phyloP scores from a whole-genome alignment of 2,113 vertebrate species.

The Lathamus discolor region DNA sequence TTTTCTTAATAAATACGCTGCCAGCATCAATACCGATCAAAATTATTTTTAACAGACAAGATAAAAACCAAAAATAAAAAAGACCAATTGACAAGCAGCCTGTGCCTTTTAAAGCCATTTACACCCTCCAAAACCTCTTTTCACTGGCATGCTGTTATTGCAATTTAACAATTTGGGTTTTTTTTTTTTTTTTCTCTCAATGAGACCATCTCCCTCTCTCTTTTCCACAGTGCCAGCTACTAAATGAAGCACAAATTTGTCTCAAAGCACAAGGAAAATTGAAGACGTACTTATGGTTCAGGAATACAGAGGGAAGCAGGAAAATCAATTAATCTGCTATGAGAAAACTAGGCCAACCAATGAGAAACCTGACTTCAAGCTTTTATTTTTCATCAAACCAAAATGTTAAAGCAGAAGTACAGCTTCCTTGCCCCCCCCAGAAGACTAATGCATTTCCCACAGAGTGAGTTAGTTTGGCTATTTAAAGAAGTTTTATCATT shows the following conservation, averaged over 20 bases:
- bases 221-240: neutral
- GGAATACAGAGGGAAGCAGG: neutral
- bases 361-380: neutral
- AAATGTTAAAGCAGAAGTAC: neutral
- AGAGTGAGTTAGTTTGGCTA: neutral
- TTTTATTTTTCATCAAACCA: conserved; percentile 18
- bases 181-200: neutral
- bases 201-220: neutral
- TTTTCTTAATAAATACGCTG: neutral
- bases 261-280: neutral
- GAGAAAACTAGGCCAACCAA: neutral
- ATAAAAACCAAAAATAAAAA: neutral
- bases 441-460: neutral
- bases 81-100: neutral
- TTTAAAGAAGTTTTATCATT: neutral
- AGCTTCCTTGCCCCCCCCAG: neutral
- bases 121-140: neutral
- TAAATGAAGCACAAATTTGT: neutral
- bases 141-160: neutral
- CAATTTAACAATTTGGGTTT: neutral
- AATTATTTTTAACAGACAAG: neutral
- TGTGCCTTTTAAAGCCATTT: neutral
- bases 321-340: conserved; percentile 14
- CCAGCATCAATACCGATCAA: neutral
- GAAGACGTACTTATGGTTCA: conserved; percentile 23